Base-by-base conservation (phyloP, 1,140 invertebrate genomes). In the Drosophila quadrilineata region DNA sequence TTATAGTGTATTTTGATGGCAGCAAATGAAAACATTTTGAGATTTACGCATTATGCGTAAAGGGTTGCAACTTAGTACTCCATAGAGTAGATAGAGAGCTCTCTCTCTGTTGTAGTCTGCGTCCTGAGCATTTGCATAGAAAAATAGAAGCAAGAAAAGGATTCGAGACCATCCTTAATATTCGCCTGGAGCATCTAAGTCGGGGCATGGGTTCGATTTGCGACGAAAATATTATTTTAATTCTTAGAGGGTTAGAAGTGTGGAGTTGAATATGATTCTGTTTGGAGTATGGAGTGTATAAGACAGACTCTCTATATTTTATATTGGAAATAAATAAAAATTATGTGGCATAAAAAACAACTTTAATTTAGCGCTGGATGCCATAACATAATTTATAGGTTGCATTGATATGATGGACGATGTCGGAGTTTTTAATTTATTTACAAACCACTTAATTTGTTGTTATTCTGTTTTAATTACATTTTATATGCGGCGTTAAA, bases 391-490 rank as follows among this genome's bases (percentile, higher is more conserved):
- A 28, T 54, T 24, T 54, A 19, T 21, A 21, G 29, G 45, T 9
- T 35, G 38, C n/a, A 43, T 53, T 57, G 22, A 49, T 33, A 41
- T 65, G n/a, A n/a, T n/a, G n/a, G n/a, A n/a, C n/a, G n/a, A n/a
- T n/a, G n/a, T n/a, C n/a, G n/a, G n/a, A 60, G 53, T 59, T 69
- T 84, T 64, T 58, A 84, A 88, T 86, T 88, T 88, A 88, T 88
- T 88, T 88, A 88, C 86, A 79, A 88, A 88, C 86, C 86, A 75
- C 86, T 88, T 88, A 88, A 88, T 88, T 88, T 88, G 76, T 88
- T 88, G 85, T 82, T 88, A 86, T 88, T 88, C 71, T 84, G 73
- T 67, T 74, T 88, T 88, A 86, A 88, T 88, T 88, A 88, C 75
- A 84, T 75, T 79, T 59, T 79, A 60, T 77, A 68, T 66, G 65